Base-by-base conservation (phyloP, 2,888 invertebrate species). In the Cerastis leucographa region DNA sequence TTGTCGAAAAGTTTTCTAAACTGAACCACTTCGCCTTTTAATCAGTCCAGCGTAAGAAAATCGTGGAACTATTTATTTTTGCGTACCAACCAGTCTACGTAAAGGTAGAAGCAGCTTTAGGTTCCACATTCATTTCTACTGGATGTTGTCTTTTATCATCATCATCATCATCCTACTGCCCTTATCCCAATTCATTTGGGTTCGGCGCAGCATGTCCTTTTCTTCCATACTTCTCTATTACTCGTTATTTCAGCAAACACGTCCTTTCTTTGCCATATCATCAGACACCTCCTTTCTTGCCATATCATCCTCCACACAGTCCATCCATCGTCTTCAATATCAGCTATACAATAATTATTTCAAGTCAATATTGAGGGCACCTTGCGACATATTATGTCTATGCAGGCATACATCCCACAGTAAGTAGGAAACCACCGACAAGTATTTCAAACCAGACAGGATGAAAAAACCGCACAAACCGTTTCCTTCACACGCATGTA, bases 381-480 rank as follows among this genome's bases (percentile, higher is more conserved):
- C 59, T 80, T 80, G 64, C 80, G 25, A 69, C 74, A 71, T 67
- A 62, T 11, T n/a, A n/a, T 42, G 25, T 42, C 66, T 17, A 19
- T 62, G 22, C 35, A 35, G 35, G 35, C 35, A 61, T 19, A 11
- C 40, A 35, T 59, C 74, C 70, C 62, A 40, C 12, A 51, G 61
- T 65, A 35, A 35, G 29, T 29, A 51, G 17, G 22, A 54, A 65
- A 61, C 3, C 51, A 54, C 67, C 51, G 25, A 61, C 51, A 25
- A 5, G 19, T 49, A 56, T 71, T 76, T 64, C 59, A 46, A 59
- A 22, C n/a, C 7, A 64, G 44, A 19, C 82, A 83, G 82, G 85
- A 85, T 81, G 81, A 85, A 81, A 84, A 85, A 82, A 56, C 85
- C 71, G 22, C 80, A 69, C 64, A n/a, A 56, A 51, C 9, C 29